phyloP scores from a whole-genome alignment of 2,113 vertebrate species.

The Nothoprocta perdicaria region DNA sequence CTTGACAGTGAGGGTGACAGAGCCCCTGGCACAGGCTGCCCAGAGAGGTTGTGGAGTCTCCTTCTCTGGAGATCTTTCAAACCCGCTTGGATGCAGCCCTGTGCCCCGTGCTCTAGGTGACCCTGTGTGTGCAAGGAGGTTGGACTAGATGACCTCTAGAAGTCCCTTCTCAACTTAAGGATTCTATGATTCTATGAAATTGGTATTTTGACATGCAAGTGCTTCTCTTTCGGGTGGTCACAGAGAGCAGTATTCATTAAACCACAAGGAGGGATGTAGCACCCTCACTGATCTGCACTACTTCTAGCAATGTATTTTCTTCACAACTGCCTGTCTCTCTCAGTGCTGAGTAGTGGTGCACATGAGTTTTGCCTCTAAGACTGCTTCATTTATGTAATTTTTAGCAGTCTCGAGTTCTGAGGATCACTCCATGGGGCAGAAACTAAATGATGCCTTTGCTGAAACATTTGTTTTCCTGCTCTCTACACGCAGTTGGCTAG shows the following conservation, averaged over 20 bases:
- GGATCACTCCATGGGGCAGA: fast-evolving
- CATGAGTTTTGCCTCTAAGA: background rate
- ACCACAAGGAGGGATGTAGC: fast-evolving
- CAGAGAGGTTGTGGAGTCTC: too few relatives aligned
- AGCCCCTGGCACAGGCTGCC: too few relatives aligned
- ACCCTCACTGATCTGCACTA: background rate
- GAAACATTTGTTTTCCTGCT: background rate
- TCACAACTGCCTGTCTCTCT: background rate
- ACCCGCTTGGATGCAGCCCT: too few relatives aligned
- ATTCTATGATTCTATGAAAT: background rate
- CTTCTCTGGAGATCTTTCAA: too few relatives aligned
- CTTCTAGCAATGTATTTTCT: fast-evolving
- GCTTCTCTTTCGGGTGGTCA: background rate
- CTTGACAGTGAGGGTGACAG: too few relatives aligned
- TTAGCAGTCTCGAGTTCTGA: background rate
- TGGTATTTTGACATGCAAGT: background rate
- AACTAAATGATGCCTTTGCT: fast-evolving
- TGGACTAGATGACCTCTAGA: too few relatives aligned
- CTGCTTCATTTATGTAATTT: background rate
- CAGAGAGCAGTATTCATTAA: background rate
- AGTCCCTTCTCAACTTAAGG: too few relatives aligned
- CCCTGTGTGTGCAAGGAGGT: too few relatives aligned
- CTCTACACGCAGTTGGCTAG: background rate
- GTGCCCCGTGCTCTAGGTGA: too few relatives aligned
- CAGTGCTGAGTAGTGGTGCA: background rate